Evolutionary conservation across 2,888 invertebrate genomes (phyloP).

Genomic region (Alloplasta piceator): DNA sequence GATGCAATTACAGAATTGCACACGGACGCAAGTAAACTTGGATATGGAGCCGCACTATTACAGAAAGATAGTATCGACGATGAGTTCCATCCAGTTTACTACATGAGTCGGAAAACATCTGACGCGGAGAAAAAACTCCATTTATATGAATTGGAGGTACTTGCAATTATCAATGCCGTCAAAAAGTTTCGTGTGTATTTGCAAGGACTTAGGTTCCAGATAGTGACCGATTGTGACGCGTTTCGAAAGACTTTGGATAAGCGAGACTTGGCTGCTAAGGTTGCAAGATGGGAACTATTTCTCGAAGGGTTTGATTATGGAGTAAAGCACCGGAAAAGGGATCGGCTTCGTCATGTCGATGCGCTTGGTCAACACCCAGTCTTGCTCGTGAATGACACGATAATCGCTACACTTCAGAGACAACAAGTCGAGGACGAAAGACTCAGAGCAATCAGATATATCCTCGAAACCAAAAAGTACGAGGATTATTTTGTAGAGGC

Average conservation of each 20-base stretch:
- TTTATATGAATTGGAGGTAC: constrained; percentile 72
- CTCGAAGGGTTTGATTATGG: constrained; percentile 54
- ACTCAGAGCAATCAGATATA: constrained; percentile 5
- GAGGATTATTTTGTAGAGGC: constrained; percentile 40
- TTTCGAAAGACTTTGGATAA: constrained; percentile 64
- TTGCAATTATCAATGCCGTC: constrained; percentile 70
- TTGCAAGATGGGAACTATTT: constrained; percentile 68
- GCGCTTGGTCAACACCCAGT: constrained; percentile 67
- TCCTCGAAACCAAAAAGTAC: constrained; percentile 6
- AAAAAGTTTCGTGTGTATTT: constrained; percentile 69
- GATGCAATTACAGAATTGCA: constrained; percentile 60
- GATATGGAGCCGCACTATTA: constrained; percentile 51
- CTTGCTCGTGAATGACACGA: constrained; percentile 21
- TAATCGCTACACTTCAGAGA: constrained; percentile 41
- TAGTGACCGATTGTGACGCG: constrained; percentile 64
- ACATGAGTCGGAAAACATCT: constrained; percentile 66
- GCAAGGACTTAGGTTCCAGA: constrained; percentile 52
- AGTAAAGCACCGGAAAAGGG: constrained; percentile 61
- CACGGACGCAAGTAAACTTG: constrained; percentile 57
- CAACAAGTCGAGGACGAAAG: constrained; percentile 51
- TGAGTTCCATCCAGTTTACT: constrained; percentile 63
- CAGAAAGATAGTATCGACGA: constrained; percentile 45
- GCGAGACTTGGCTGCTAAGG: constrained; percentile 54
- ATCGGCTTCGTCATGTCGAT: constrained; percentile 66
- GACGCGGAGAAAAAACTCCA: constrained; percentile 65